These are phyloP conservation scores for Catajapyx aquilonaris DNA, from an alignment of 1,140 invertebrate genomes.

Conservation along the genomic window DNA sequence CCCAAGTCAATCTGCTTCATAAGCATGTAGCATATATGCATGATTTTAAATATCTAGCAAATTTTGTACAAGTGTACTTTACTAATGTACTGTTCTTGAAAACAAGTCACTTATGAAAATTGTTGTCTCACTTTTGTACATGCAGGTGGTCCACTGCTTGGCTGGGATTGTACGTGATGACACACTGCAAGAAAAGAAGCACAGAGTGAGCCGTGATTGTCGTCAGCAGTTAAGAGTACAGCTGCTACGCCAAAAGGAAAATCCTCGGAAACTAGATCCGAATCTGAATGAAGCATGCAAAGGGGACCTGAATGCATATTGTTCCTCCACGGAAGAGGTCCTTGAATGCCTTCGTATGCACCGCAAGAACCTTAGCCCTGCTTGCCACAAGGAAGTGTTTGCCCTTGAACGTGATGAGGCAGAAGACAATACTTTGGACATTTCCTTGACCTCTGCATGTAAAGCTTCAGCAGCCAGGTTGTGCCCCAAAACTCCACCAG, in stretches of 20 bases:
- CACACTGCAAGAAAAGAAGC: conserved; percentile 52
- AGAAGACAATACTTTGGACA: conserved; percentile 64
- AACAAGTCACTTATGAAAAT: background rate
- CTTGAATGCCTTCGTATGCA: conserved; percentile 67
- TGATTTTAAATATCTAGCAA: background rate
- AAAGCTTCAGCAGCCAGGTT: conserved; percentile 61
- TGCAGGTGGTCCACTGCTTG: conserved; percentile 60
- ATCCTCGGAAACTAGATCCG: conserved; percentile 64
- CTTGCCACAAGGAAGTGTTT: conserved; percentile 62
- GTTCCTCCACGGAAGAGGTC: conserved; percentile 39
- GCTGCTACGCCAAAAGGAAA: conserved; percentile 71
- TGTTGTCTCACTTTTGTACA: conserved; percentile 6
- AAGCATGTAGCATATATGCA: no score
- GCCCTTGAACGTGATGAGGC: conserved; percentile 66
- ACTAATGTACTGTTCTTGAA: background rate
- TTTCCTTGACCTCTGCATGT: conserved; percentile 57
- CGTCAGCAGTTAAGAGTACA: conserved; percentile 71
- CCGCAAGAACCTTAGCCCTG: conserved; percentile 36
- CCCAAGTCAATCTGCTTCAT: no score
- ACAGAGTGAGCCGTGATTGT: conserved; percentile 62
- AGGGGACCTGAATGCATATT: conserved; percentile 53
- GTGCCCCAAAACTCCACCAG: conserved; percentile 42
- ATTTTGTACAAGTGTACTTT: background rate
- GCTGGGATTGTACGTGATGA: conserved; percentile 77
- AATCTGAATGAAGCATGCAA: conserved; percentile 48